Evolutionary conservation across 2,113 vertebrate genomes (phyloP).

Genomic region (Mobula birostris): DNA sequence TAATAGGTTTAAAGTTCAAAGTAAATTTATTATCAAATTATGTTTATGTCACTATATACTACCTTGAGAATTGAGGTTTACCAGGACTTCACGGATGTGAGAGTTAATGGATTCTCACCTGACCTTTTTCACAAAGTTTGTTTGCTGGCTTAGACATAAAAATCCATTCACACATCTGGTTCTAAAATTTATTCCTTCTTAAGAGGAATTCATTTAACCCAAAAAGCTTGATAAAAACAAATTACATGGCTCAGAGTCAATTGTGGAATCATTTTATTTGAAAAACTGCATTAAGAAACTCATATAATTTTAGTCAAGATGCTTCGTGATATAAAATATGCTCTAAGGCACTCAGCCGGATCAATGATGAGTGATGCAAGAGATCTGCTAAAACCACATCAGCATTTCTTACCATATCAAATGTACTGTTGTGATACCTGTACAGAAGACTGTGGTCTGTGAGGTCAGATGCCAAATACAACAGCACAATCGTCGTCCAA

Average conservation of each 20-base stretch:
- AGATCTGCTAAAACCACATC: neutral
- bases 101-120: too few relatives aligned
- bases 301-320: neutral
- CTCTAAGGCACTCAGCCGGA: neutral
- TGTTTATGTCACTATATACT: too few relatives aligned
- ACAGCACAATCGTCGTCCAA: too few relatives aligned
- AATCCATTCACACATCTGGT: constrained; percentile 5
- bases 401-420: too few relatives aligned
- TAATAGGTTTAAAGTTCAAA: neutral
- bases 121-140: neutral
- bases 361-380: neutral
- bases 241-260: neutral
- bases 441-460: too few relatives aligned
- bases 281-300: neutral
- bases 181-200: neutral
- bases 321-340: neutral
- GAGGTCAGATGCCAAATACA: too few relatives aligned
- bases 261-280: neutral
- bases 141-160: neutral
- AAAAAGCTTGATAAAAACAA: neutral
- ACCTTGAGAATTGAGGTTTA: too few relatives aligned
- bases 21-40: too few relatives aligned
- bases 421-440: too few relatives aligned
- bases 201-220: neutral
- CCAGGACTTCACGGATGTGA: neutral